phyloP scores from a whole-genome alignment of 1,140 invertebrate species.

The Zaprionus inermis region DNA sequence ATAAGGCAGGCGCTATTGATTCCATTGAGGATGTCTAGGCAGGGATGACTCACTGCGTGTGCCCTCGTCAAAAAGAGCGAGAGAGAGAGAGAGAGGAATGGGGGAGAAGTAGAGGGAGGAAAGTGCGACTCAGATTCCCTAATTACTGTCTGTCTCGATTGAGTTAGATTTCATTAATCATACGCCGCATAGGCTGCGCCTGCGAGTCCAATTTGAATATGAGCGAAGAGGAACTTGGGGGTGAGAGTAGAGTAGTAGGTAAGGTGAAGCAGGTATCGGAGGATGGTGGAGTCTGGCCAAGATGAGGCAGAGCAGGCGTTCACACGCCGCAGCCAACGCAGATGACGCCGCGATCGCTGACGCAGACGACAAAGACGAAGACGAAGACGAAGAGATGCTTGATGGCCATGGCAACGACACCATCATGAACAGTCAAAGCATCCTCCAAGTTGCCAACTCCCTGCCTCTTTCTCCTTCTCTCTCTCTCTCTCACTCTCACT shows the following conservation, averaged over 20 bases:
- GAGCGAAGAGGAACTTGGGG: neutral
- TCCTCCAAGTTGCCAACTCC: neutral
- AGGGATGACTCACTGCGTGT: conserved; percentile 36
- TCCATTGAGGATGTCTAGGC: neutral
- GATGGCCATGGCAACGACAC: conserved; percentile 42
- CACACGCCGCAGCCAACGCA: conserved; percentile 47
- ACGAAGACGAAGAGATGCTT: conserved; percentile 27
- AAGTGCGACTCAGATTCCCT: conserved; percentile 37
- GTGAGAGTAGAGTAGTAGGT: neutral
- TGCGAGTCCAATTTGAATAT: conserved; percentile 36
- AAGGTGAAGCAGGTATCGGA: too few species aligned
- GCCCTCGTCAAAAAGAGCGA: conserved; percentile 3
- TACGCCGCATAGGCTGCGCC: conserved; percentile 47
- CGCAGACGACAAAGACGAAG: conserved; percentile 13
- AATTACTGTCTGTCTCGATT: conserved; percentile 63
- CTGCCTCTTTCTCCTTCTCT: neutral
- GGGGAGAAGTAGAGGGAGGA: neutral
- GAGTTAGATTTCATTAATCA: conserved; percentile 62
- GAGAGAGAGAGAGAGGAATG: neutral
- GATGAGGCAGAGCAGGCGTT: conserved; percentile 43
- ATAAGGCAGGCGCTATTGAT: conserved; percentile 6
- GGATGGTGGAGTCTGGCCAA: too few species aligned
- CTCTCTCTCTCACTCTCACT: neutral
- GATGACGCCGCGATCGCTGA: conserved; percentile 13
- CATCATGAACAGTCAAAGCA: conserved; percentile 25